Percentiles rank a stretch among this genome's conserved stretches.
phyloP scores from a whole-genome alignment of 2,113 vertebrate species.

The Chionomys nivalis region DNA sequence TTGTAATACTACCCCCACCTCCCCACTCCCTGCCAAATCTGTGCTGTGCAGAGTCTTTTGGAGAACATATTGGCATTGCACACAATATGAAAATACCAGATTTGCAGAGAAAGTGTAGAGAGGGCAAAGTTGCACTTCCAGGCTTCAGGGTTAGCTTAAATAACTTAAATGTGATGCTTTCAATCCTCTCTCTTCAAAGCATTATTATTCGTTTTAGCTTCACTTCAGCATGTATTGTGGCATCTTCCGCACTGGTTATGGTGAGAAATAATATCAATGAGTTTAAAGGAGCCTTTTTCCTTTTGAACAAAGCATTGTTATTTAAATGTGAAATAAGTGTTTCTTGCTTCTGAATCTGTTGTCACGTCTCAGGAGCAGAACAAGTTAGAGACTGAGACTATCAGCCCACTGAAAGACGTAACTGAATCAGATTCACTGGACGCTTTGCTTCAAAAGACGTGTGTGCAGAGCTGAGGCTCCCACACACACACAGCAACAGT shows the following conservation, averaged over 20 bases:
- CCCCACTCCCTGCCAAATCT: not conserved
- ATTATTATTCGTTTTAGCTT: not conserved
- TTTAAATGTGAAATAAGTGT: conserved; percentile 53
- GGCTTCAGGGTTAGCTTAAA: not conserved
- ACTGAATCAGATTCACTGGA: conserved; percentile 1
- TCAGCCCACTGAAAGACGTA: not conserved
- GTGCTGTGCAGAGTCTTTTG: not conserved
- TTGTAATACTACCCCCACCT: not conserved
- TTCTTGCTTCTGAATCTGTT: conserved; percentile 55
- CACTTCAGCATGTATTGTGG: not conserved
- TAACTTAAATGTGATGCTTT: not conserved
- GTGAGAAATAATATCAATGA: conserved; percentile 35
- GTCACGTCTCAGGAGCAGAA: not conserved
- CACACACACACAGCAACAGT: conserved; percentile 42
- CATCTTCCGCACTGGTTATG: not conserved
- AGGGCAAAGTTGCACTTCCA: not conserved
- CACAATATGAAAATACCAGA: not conserved
- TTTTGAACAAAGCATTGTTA: conserved; percentile 33
- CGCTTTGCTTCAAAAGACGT: conserved; percentile 39
- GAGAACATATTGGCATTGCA: not conserved
- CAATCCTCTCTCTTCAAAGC: conserved; percentile 3
- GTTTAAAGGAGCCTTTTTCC: not conserved
- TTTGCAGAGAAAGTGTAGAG: not conserved
- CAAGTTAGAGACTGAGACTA: conserved; percentile 3
- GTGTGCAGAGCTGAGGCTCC: conserved; percentile 42